A percentile compares a stretch with the other conserved stretches of the same genome.
phyloP scores from a whole-genome alignment of 2,797 vertebrate species.

The Alauda arvensis region DNA sequence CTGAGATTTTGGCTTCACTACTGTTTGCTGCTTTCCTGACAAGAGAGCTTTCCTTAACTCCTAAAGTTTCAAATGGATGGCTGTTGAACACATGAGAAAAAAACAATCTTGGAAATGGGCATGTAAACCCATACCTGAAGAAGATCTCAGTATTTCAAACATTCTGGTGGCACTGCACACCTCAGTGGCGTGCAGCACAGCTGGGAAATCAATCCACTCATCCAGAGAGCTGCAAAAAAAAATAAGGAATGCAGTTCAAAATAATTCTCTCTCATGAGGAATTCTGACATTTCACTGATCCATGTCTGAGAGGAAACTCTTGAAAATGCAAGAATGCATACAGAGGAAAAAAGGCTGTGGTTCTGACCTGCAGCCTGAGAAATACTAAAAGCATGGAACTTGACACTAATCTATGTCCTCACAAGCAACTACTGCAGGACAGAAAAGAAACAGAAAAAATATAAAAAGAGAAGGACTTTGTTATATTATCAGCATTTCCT shows the following conservation, averaged over 20 bases:
- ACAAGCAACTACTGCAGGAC: not conserved
- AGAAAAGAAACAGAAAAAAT: not conserved
- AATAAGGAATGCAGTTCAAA: not conserved
- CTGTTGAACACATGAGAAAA: not conserved
- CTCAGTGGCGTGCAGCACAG: not conserved
- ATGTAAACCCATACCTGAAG: not conserved
- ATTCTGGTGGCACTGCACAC: not conserved
- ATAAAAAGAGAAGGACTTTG: not conserved
- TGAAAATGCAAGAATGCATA: not conserved
- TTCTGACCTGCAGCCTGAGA: not conserved
- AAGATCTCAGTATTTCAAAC: not conserved
- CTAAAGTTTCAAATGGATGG: not conserved
- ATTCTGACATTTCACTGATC: not conserved
- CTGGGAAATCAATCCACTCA: not conserved
- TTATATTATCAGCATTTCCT: not conserved
- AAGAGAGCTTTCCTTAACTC: not conserved
- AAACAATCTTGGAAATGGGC: not conserved
- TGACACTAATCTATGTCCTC: not conserved
- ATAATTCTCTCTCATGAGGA: not conserved
- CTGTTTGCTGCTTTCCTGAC: not conserved
- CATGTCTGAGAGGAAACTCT: not conserved
- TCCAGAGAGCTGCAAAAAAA: not conserved
- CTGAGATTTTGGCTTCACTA: not conserved
- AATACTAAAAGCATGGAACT: not conserved
- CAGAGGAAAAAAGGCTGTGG: not conserved